Percentiles rank a stretch among this genome's conserved stretches.
Conservation (phyloP, 2,113 vertebrate genomes). For the Azemiops feae region DNA sequence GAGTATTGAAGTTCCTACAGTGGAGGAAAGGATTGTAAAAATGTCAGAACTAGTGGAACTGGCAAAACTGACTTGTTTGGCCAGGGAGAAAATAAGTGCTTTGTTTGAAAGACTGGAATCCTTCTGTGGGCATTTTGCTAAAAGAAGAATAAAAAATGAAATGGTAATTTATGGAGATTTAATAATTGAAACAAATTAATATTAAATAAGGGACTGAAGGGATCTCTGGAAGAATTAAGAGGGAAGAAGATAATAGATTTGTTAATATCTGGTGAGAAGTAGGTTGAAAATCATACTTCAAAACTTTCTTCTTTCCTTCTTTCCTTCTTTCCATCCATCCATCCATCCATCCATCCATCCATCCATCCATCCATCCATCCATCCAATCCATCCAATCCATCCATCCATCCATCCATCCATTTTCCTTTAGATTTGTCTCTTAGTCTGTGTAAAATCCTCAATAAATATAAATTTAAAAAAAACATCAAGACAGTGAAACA, state of each 20-base stretch:
- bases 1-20: neutral
- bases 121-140: neutral
- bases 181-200: neutral
- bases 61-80: neutral
- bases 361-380: no score
- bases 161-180: neutral
- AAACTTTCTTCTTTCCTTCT: neutral
- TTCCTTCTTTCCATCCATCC: neutral
- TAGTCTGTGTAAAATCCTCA: neutral
- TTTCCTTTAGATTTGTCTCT: neutral
- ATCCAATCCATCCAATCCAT: no score
- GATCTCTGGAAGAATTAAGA: neutral
- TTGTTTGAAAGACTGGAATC: neutral
- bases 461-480: neutral
- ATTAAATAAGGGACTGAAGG: neutral
- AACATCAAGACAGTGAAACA: neutral
- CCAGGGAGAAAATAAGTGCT: neutral
- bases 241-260: neutral
- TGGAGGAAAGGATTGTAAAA: neutral
- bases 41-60: neutral
- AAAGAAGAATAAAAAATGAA: neutral
- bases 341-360: no score
- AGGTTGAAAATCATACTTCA: neutral
- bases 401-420: neutral
- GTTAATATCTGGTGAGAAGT: neutral